Evolutionary conservation across 2,888 invertebrate genomes (phyloP), one percentile per base, ranked within the genome.

Genomic region (Drosophila diplacantha): DNA sequence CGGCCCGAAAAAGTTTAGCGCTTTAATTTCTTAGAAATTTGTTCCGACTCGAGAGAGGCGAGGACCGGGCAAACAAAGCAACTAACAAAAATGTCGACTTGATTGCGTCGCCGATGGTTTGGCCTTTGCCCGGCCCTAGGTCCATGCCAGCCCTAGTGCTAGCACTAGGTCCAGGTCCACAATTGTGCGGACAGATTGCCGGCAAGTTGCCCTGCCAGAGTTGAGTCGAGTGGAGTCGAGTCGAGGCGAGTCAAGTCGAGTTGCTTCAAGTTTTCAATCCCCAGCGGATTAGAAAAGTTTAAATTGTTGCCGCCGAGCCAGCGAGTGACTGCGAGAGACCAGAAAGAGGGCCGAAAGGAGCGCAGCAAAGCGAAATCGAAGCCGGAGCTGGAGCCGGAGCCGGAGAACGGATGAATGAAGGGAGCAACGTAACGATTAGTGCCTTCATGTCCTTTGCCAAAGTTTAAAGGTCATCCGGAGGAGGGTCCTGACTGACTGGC

Each of bases 401-500:
- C 70, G 76, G 73, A 65, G 50, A 49, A 69, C 64, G 76, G 67
- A 79, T 75, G 81, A 74, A 74, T 72, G 71, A 72, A 73, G 72
- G 59, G 68, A 66, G 83, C 83, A 84, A 84, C 79, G 84, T 83
- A 84, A 84, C 83, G 83, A 84, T 84, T 84, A 83, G 84, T 84
- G 81, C 81, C 77, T 81, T 81, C 81, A 77, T 83, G 85, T 85
- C 84, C 86, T 86, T 84, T 78, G 71, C 65, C 74, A 75, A 76
- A 86, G 83, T 83, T 85, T 81, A 85, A 84, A 86, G 85, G 85
- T 86, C 85, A 86, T 76, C 72, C 70, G 61, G 69, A 43, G 58
- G 67, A 68, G 74, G 73, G 66, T 51, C 56, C 56, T 51, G 38
- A 34, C 44, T 41, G 38, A 34, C 44, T 41, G 46, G 51, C 52